These are phyloP conservation scores for Poeciliopsis prolifica DNA, from an alignment of 2,113 vertebrate genomes.

Conservation along the genomic window DNA sequence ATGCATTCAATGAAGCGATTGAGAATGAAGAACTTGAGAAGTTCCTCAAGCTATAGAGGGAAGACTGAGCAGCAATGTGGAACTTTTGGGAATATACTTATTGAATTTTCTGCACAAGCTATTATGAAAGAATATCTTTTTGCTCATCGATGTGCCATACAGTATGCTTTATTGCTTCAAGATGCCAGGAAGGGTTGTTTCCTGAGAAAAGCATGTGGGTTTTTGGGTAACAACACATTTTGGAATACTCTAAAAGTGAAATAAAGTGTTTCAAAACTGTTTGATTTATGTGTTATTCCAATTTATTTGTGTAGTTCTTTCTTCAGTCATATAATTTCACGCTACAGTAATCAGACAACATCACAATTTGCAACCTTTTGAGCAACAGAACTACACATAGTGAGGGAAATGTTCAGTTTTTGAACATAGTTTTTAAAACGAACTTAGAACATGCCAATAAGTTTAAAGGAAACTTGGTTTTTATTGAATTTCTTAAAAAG, in stretches of 20 bases:
- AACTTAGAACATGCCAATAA: no score
- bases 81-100: neutral
- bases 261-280: neutral
- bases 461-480: no score
- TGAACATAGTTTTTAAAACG: no score
- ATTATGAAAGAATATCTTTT: neutral
- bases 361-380: neutral
- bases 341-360: neutral
- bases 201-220: neutral
- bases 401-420: no score
- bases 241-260: neutral
- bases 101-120: neutral
- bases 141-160: neutral
- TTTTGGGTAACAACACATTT: neutral
- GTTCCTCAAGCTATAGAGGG: conserved; percentile 61
- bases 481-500: no score
- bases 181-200: neutral
- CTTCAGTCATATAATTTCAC: neutral
- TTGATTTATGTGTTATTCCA: neutral
- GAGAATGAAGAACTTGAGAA: conserved; percentile 33
- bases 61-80: neutral
- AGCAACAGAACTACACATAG: neutral
- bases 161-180: neutral
- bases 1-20: conserved; percentile 45
- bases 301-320: neutral